These are phyloP conservation scores for Dysmachus trigonus DNA, from an alignment of 2,888 invertebrate genomes.

Conservation along the genomic window DNA sequence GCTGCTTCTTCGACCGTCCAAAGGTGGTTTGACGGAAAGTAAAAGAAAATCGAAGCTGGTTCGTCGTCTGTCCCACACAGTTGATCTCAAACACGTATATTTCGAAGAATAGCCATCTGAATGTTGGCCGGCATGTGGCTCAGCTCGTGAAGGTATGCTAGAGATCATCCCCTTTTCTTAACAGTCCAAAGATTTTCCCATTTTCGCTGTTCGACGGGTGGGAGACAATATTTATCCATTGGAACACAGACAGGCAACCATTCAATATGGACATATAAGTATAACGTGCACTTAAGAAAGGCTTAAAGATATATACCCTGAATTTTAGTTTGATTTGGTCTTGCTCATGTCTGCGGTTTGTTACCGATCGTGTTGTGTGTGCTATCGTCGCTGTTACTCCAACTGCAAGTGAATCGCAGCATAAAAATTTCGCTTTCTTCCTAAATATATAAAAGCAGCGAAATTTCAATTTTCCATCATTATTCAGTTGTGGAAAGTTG, in stretches of 20 bases:
- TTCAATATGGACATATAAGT: neutral
- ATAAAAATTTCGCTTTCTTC: conserved; percentile 61
- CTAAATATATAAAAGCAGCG: conserved; percentile 65
- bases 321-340: neutral
- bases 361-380: conserved; percentile 5
- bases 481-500: conserved; percentile 65
- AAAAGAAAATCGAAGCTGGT: neutral
- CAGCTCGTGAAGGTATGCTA: neutral
- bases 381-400: conserved; percentile 1
- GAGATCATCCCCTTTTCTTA: conserved; percentile 33
- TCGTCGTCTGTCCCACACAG: neutral
- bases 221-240: neutral
- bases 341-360: conserved; percentile 20
- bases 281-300: conserved; percentile 9
- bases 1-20: neutral
- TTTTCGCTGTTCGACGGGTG: conserved; percentile 8
- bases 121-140: neutral
- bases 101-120: neutral
- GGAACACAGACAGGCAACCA: neutral
- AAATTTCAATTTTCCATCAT: conserved; percentile 61
- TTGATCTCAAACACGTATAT: neutral
- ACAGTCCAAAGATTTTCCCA: conserved; percentile 22
- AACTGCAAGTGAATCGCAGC: conserved; percentile 36
- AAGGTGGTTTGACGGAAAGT: neutral
- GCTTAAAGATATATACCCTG: neutral